Percentiles rank a stretch among this genome's conserved stretches.
Evolutionary conservation across 2,888 invertebrate species (phyloP).

Genomic region (Apoda limacodes): DNA sequence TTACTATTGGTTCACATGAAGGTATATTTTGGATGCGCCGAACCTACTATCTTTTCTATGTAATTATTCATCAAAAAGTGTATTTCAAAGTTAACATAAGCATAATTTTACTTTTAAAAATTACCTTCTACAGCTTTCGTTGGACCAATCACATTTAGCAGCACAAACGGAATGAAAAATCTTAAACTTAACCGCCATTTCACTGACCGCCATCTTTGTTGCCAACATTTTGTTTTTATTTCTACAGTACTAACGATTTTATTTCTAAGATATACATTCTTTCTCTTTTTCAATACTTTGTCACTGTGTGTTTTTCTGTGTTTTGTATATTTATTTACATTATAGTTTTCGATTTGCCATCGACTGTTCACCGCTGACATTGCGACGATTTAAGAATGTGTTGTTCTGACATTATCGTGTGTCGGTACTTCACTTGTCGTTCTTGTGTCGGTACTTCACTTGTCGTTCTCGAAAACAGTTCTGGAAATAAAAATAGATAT

Average conservation of each 20-base stretch:
- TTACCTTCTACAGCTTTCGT: slow-evolving; percentile 37
- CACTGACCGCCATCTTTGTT: slow-evolving; percentile 28
- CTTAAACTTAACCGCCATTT: slow-evolving; percentile 39
- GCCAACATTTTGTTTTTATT: slow-evolving; percentile 1
- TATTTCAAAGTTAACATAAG: too few species aligned
- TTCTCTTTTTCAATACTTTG: slow-evolving; percentile 14
- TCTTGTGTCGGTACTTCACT: slow-evolving; percentile 29
- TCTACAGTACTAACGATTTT: background rate
- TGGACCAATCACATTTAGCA: slow-evolving; percentile 41
- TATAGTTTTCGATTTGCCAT: slow-evolving; percentile 22
- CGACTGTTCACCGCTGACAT: slow-evolving; percentile 52
- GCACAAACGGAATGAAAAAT: slow-evolving; percentile 40
- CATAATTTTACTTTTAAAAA: slow-evolving; percentile 3
- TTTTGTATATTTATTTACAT: slow-evolving; percentile 11
- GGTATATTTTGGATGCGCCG: too few species aligned
- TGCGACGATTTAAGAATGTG: slow-evolving; percentile 26
- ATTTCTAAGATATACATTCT: slow-evolving; percentile 1
- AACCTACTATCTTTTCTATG: too few species aligned
- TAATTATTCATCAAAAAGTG: too few species aligned
- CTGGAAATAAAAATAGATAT: slow-evolving; percentile 18
- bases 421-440: too few species aligned
- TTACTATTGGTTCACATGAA: too few species aligned
- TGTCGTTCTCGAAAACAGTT: slow-evolving; percentile 17
- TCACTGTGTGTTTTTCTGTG: slow-evolving; percentile 11
- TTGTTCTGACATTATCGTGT: slow-evolving; percentile 33